These are phyloP conservation scores for Cercopithecus diana DNA, from an alignment of 2,797 vertebrate species.

Conservation along the genomic window DNA sequence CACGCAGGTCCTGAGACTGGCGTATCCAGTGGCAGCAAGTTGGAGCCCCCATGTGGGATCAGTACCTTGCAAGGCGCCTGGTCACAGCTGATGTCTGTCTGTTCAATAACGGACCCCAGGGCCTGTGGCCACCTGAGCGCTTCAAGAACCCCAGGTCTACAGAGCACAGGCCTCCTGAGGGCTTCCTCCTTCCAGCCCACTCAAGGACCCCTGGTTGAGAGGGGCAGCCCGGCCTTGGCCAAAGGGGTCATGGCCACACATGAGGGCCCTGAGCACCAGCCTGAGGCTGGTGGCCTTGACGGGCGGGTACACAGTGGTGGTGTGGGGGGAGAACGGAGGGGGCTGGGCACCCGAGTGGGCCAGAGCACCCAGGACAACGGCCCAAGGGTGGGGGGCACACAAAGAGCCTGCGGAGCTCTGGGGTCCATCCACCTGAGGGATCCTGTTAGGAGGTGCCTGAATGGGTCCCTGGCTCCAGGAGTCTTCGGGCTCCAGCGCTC, in stretches of 20 bases:
- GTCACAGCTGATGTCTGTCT: not conserved
- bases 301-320: not conserved
- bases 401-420: not conserved
- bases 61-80: not conserved
- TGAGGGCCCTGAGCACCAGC: not conserved
- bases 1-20: not conserved
- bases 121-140: not conserved
- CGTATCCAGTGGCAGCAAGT: not conserved
- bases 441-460: not conserved
- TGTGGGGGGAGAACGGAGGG: not conserved
- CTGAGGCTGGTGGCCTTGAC: not conserved
- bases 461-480: not conserved
- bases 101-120: not conserved
- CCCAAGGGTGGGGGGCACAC: not conserved
- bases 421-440: not conserved
- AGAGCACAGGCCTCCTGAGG: accelerated
- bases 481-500: not conserved
- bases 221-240: not conserved
- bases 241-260: not conserved
- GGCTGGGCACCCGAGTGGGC: not conserved
- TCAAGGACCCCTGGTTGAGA: not conserved
- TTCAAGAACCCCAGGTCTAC: not conserved
- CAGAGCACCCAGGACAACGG: not conserved
- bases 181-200: not conserved
- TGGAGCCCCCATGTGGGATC: not conserved